These are phyloP conservation scores for Bryconaethiops microstoma DNA, from an alignment of 2,797 vertebrate genomes.

Conservation along the genomic window DNA sequence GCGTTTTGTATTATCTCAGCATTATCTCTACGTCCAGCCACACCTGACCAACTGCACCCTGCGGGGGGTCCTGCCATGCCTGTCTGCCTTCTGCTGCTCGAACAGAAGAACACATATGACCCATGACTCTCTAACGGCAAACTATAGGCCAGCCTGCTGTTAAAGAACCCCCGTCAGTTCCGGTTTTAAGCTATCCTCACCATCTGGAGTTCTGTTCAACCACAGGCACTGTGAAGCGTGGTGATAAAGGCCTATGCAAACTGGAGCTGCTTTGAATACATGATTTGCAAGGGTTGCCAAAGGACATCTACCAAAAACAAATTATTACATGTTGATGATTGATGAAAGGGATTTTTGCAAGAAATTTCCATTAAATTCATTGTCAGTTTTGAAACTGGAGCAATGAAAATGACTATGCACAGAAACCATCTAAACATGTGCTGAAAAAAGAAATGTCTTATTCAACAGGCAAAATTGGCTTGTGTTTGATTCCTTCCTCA, in stretches of 20 bases:
- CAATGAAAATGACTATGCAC: background rate
- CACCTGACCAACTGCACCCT: background rate
- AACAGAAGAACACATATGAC: slow-evolving; percentile 20
- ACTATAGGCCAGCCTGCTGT: slow-evolving; percentile 31
- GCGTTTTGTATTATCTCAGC: slow-evolving; percentile 25
- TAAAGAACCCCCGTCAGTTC: slow-evolving; percentile 29
- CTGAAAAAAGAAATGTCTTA: background rate
- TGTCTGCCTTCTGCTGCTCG: slow-evolving; percentile 11
- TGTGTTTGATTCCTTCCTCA: background rate
- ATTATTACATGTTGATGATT: slow-evolving; percentile 7
- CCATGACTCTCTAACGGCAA: slow-evolving; percentile 20
- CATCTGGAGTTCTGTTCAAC: slow-evolving; percentile 31
- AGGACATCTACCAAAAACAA: slow-evolving; percentile 40
- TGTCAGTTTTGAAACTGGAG: background rate
- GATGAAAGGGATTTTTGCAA: background rate
- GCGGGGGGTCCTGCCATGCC: background rate
- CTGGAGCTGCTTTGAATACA: slow-evolving; percentile 46
- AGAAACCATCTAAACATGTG: background rate
- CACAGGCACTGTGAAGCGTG: slow-evolving; percentile 9
- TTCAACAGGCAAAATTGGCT: background rate
- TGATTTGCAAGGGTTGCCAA: slow-evolving; percentile 53
- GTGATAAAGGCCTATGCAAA: slow-evolving; percentile 53
- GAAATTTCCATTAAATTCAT: slow-evolving; percentile 12
- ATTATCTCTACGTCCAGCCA: slow-evolving; percentile 18
- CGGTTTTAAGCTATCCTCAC: background rate